Evolutionary conservation across 1,140 invertebrate genomes (phyloP).

Genomic region (Meloidogyne chitwoodi): DNA sequence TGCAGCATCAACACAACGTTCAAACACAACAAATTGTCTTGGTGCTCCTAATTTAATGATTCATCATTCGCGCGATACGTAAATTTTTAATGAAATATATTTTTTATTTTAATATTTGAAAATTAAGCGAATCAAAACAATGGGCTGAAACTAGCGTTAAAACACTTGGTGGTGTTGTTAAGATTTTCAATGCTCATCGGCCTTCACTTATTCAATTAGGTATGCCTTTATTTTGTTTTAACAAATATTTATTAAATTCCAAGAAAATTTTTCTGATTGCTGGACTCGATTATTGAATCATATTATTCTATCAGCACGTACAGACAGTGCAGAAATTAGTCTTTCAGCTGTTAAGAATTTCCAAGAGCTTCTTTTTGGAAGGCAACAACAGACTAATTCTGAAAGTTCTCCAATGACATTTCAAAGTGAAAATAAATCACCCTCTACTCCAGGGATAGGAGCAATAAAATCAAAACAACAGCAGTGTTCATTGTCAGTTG

Average conservation of each 20-base stretch:
- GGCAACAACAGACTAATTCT: slow-evolving; percentile 19
- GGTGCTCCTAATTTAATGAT: slow-evolving; percentile 84
- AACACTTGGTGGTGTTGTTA: slow-evolving; percentile 60
- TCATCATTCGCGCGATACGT: slow-evolving; percentile 93
- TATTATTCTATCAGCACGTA: slow-evolving; percentile 62
- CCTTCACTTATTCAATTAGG: slow-evolving; percentile 46
- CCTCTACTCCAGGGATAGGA: not conserved
- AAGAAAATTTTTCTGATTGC: slow-evolving; percentile 40
- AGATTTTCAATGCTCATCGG: slow-evolving; percentile 58
- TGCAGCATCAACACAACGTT: slow-evolving; percentile 83
- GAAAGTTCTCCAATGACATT: not conserved
- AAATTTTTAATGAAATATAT: not conserved
- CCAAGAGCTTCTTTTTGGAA: slow-evolving; percentile 60
- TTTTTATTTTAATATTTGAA: not conserved
- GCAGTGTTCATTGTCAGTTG: not conserved
- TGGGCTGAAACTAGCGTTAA: slow-evolving; percentile 92
- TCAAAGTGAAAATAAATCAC: not conserved
- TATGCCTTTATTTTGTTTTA: slow-evolving; percentile 1
- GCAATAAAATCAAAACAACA: not conserved
- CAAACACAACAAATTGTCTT: slow-evolving; percentile 69
- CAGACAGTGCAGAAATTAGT: slow-evolving; percentile 63
- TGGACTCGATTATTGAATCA: slow-evolving; percentile 51
- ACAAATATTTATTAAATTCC: slow-evolving; percentile 8
- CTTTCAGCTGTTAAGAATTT: slow-evolving; percentile 63
- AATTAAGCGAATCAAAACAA: slow-evolving; percentile 79